Evolutionary conservation across 37 sponge, comb jelly and placozoan species (phyloP), one percentile per base, ranked within the genome.

Genomic region (Spongia lamella): DNA sequence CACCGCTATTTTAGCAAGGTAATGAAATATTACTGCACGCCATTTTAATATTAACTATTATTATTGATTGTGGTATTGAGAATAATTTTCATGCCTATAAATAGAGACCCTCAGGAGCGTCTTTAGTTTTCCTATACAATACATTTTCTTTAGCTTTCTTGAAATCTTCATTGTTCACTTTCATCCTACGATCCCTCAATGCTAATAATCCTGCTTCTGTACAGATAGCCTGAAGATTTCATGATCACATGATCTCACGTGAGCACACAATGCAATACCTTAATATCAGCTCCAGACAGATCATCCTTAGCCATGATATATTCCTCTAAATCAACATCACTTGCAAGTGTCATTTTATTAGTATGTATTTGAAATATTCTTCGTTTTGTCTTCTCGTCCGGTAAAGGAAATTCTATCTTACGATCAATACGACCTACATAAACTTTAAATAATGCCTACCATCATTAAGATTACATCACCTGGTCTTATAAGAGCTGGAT

Each of bases 351-450:
- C 98, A 97, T 97, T 54, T 86, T 91, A 65, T 75, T 79, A 5
- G 98, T 97, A 76, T 97, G 98, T 36, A 97, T 97, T 57, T 85
- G 86, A 56, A 97, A 97, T 35, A 97, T 97, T 29, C 93, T 80
- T 14, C 95, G 72, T 20, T 87, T 74, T 52, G 98, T 97, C 68
- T 94, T 94, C 77, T 97, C 98, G 69, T 94, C 96, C 1, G 98
- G 98, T 3, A 95, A 72, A n/a, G 98, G 98, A 68, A 97, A 97
- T 68, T 97, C 98, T 22, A 97, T 97, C 70, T 97, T 97, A 21
- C 98, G 72, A 59, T 97, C 98, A 77, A 97, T 97, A 35, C 98
- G 92, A 29, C 98, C 98, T 97, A 37, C 16, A 64, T 7, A 30
- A 79, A 47, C 22, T 58, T 7, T 27, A 15, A 27, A 58, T 25